phyloP scores from a whole-genome alignment of 1,140 invertebrate species.

The Drosophila ambigua region DNA sequence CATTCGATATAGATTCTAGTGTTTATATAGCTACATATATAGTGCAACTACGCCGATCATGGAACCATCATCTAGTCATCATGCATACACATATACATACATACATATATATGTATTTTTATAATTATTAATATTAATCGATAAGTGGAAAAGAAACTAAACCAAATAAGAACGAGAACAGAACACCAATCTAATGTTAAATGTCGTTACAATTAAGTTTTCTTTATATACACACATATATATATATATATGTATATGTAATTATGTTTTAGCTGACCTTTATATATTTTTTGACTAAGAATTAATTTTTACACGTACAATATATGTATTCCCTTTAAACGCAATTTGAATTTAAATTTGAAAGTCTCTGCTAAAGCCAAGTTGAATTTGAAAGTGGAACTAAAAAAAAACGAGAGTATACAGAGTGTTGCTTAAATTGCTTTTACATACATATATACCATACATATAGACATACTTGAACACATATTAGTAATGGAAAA shows the following conservation, averaged over 20 bases:
- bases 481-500: constrained; percentile 2
- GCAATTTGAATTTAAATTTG: constrained; percentile 55
- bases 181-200: constrained; percentile 80
- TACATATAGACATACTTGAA: constrained; percentile 28
- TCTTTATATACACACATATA: constrained; percentile 57
- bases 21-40: constrained; percentile 51
- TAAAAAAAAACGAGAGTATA: constrained; percentile 56
- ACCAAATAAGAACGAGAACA: constrained; percentile 1
- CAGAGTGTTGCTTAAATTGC: constrained; percentile 72
- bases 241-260: constrained; percentile 22
- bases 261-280: constrained; percentile 73
- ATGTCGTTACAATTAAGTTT: constrained; percentile 80
- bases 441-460: constrained; percentile 44
- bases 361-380: constrained; percentile 58
- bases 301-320: constrained; percentile 32
- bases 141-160: constrained; percentile 29
- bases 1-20: constrained; percentile 56
- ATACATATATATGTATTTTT: constrained; percentile 69
- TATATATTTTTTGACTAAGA: constrained; percentile 47
- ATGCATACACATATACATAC: constrained; percentile 50
- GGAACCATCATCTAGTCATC: constrained; percentile 61
- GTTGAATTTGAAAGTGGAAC: constrained; percentile 57
- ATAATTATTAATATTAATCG: constrained; percentile 54
- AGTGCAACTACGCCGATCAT: constrained; percentile 62
- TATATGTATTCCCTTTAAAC: constrained; percentile 26